phyloP scores from a whole-genome alignment of 2,797 vertebrate species.

The Amazona finschi region DNA sequence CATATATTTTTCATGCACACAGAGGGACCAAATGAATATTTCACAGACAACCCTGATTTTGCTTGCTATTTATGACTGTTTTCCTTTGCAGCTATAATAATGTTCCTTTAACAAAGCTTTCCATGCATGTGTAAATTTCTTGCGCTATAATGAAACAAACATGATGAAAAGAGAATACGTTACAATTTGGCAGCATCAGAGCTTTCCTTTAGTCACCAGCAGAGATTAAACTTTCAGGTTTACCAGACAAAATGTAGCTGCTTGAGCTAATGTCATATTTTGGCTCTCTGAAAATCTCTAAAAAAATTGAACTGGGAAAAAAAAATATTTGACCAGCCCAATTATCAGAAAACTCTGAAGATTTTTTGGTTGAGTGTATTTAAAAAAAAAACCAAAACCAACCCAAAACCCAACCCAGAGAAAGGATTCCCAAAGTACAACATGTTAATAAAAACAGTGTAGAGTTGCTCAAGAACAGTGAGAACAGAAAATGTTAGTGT shows the following conservation, averaged over 20 bases:
- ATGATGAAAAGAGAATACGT: background rate
- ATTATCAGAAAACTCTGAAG: background rate
- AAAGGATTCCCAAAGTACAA: background rate
- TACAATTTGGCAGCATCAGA: background rate
- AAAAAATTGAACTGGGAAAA: background rate
- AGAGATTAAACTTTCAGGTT: background rate
- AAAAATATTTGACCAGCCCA: background rate
- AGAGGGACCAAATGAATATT: background rate
- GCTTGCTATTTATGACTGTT: background rate
- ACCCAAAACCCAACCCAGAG: background rate
- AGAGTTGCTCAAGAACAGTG: background rate
- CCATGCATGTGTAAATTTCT: background rate
- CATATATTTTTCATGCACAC: background rate
- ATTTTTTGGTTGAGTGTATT: background rate
- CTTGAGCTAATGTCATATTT: background rate
- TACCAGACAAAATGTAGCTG: background rate
- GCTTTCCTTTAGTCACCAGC: background rate
- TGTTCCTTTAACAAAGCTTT: background rate
- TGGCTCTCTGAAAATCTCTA: background rate
- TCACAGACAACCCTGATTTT: background rate
- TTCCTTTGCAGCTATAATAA: background rate
- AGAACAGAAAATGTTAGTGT: slow-evolving; percentile 1
- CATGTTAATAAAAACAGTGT: background rate
- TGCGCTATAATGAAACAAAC: background rate
- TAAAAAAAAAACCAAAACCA: background rate